Evolutionary conservation across 37 sponge, comb jelly and placozoan species (phyloP), one percentile per base, ranked within the genome.

Genomic region (Theonella swinhoei): DNA sequence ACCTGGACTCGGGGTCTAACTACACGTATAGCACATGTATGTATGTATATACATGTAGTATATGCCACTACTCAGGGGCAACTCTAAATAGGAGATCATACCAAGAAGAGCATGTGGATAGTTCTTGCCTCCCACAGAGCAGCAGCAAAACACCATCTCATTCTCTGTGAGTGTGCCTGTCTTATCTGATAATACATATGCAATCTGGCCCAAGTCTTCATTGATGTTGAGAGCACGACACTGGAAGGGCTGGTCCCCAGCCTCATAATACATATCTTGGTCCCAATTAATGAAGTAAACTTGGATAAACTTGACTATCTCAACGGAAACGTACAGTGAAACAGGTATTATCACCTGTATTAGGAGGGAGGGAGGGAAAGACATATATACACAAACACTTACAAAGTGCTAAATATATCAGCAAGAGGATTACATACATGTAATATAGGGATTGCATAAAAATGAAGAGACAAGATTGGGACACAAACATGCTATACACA

Each of bases 131-230:
- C 64, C 80, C 2, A 93, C 81, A 0, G 87, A 77, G 64, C 94
- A 93, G 37, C 85, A 84, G 36, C 62, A n/a, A 42, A 92, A 92
- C 63, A 68, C 64, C 93, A 92, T 92, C 68, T 84, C 64, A 70
- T 92, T 92, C 78, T 83, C 80, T 38, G 93, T 92, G 39, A 92
- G 83, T n/a, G 96, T 95, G 2, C 96, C 96, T 38, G 96, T 95
- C 84, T 95, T 95, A 75, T 95, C 96, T 4, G 90, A 84, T 79
- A 96, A 92, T 24, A 96, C 62, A 47, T 92, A 92, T 87, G 92
- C 74, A 58, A 92, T 92, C 78, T 96, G 93, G 3, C 95, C 95
- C 2, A 95, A 84, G 67, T 95, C 95, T 67, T 95, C 95, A 35
- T 30, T 89, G 61, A 95, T 82, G 76, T 89, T 95, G 71, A 95